Evolutionary conservation across 2,888 invertebrate species (phyloP).

Genomic region (Lithophane leautieri): DNA sequence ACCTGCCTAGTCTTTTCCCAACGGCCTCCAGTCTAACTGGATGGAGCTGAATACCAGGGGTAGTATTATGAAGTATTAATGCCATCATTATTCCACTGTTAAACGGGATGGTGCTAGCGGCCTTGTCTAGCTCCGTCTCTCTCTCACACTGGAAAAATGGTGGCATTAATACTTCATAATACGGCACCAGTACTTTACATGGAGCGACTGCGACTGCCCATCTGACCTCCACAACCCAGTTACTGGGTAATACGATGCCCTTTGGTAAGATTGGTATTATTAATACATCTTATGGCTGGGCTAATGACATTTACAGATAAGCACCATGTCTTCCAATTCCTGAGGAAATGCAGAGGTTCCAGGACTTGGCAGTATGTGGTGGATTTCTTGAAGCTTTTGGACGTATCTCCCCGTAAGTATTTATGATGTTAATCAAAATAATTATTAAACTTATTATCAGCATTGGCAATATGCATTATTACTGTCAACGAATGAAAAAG

Average conservation of each 20-base stretch:
- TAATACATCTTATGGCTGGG: not conserved
- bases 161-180: too few relatives aligned
- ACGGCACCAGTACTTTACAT: not conserved
- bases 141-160: too few relatives aligned
- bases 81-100: too few relatives aligned
- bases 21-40: not conserved
- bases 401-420: constrained; percentile 74
- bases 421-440: not conserved
- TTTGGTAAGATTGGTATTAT: not conserved
- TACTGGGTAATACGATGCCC: not conserved
- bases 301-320: constrained; percentile 60
- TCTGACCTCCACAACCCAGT: not conserved
- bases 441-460: not conserved
- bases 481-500: too few relatives aligned
- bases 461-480: not conserved
- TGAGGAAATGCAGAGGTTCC: constrained; percentile 70
- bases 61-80: too few relatives aligned
- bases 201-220: not conserved
- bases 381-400: constrained; percentile 71
- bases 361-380: constrained; percentile 68
- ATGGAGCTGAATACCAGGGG: not conserved
- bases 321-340: constrained; percentile 64
- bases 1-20: not conserved
- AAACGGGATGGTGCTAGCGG: too few relatives aligned
- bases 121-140: too few relatives aligned